Base-by-base conservation (phyloP, 2,113 vertebrate species). In the Pleuronectes platessa region DNA sequence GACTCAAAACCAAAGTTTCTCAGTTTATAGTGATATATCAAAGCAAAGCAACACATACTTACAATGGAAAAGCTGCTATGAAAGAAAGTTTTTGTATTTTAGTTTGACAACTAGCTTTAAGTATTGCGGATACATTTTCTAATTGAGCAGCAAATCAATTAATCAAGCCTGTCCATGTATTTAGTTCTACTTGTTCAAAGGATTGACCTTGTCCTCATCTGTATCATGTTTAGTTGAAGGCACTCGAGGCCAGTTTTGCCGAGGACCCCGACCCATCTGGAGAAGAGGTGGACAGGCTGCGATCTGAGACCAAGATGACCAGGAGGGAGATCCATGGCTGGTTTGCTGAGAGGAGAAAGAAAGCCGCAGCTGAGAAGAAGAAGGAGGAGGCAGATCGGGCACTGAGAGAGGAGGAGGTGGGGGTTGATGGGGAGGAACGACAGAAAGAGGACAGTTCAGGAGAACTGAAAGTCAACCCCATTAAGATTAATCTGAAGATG, bases 401-500 rank as follows among this genome's bases (percentile, higher is more conserved):
- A 0, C 81, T 86, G 23, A 93, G 76, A 68, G 95, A 95, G 65
- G 95, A 95, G 24, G 91, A 92, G 37, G 24, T 37, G 74, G 90
- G 83, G 2, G 56, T 13, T 0, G 81, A 87, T 3, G 94, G 91
- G 1, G 94, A 94, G 17, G 95, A 94, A 0, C 92, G 89, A 74
- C 95, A 92, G 14, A 88, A 90, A 2, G 96, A 97, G 0, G 96
- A 97, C 0, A 4, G 61, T n/a, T 87, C 84, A 0, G 75, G 93
- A 31, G 96, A 96, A 68, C 95, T 94, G 45, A 99, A 98, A 83
- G 98, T 99, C 75, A 99, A 96, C 85, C 98, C 98, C 60, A 98
- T 99, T 85, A 99, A 99, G 91, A 98, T 99, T 79, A 98, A 99
- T 84, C 94, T 99, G 67, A 99, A 98, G 86, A 98, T 97, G 93